Evolutionary conservation across 2,888 invertebrate genomes (phyloP), one percentile per base, ranked within the genome.

Genomic region (Morpho achilles): DNA sequence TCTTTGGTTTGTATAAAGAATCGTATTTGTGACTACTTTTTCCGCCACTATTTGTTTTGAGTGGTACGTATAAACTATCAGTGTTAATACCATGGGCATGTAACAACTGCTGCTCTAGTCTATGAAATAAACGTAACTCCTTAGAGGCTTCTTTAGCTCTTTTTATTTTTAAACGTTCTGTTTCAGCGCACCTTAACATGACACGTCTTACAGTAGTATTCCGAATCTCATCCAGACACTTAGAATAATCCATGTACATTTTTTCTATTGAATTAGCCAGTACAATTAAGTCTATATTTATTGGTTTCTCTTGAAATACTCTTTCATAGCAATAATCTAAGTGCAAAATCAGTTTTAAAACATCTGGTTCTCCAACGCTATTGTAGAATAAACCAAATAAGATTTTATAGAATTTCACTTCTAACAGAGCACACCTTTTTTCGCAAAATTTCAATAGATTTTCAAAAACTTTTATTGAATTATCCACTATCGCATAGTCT

Each of bases 311-410:
- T 1, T 82, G 88, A 39, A 92, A 84, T 47, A 93, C 82, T 50
- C 87, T 90, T 75, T 94, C 93, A 72, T 92, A 94, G 41, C 93
- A 91, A 72, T 93, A 94, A 72, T 94, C 93, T 56, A 94, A 87
- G 71, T 92, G 92, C 7, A 93, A 82, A 61, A 87, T 80, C 44
- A 94, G 75, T 71, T 92, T 91, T 23, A 94, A 77, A 42, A 93
- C 91, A 8, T 92, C 91, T 43, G 87, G 83, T 8, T 92, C 87
- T 55, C 92, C 92, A 0, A 93, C 86, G 42, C 91, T 77, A 10
- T 91, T 82, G 58, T 91, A 92, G 73, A 94, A 94, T 49, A 91
- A 76, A 0, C 91, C 91, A 60, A 91, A 79, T 9, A 94, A 77
- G 56, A 94, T 80, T 67, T 87, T 84, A 61, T 85, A 84, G 61